phyloP scores from a whole-genome alignment of 2,888 invertebrate genomes.

The Altica lythri region DNA sequence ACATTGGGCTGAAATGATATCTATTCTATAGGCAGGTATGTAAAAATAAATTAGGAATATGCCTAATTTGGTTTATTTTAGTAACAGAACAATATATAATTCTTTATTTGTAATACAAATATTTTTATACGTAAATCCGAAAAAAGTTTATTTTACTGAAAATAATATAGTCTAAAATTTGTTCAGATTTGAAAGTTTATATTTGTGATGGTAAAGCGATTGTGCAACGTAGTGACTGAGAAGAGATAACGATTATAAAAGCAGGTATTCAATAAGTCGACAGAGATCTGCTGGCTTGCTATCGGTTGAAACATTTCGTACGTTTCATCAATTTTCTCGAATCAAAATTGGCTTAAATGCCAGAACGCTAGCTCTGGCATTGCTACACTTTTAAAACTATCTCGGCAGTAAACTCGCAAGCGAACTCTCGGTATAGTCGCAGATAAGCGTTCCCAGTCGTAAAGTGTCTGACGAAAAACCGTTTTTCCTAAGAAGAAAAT shows the following conservation, averaged over 20 bases:
- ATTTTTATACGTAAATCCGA: no score
- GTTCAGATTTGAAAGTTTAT: no score
- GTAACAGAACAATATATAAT: no score
- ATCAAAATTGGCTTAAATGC: conserved; percentile 26
- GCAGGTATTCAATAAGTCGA: conserved; percentile 23
- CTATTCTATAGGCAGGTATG: no score
- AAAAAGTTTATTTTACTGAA: no score
- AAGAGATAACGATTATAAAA: conserved; percentile 15
- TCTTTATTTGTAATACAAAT: no score
- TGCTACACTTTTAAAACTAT: conserved; percentile 26
- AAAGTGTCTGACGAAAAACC: conserved; percentile 32
- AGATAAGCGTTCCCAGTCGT: conserved; percentile 32
- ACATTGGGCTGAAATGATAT: no score
- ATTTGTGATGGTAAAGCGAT: no score
- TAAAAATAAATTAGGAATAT: no score
- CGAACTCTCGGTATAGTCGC: conserved; percentile 27
- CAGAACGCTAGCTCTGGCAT: conserved; percentile 18
- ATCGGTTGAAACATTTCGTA: conserved; percentile 20
- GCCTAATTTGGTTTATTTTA: no score
- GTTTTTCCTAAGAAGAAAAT: conserved; percentile 24
- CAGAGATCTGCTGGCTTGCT: conserved; percentile 14
- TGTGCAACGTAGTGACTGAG: no score
- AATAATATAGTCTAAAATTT: no score
- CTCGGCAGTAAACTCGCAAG: conserved; percentile 29
- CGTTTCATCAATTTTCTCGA: conserved; percentile 26